phyloP scores from a whole-genome alignment of 2,888 invertebrate genomes.

The Heliconius sara region DNA sequence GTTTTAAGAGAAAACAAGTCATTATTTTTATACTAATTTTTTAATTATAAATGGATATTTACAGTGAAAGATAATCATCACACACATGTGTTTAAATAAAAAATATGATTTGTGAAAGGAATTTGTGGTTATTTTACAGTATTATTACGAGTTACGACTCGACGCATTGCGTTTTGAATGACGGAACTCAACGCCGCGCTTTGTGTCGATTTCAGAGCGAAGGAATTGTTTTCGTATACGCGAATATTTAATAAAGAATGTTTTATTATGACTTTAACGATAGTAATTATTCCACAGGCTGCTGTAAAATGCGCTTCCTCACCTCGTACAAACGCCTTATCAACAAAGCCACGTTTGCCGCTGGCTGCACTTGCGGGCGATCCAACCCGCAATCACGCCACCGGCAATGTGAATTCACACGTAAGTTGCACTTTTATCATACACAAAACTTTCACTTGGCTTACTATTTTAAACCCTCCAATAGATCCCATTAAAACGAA shows the following conservation, averaged over 20 bases:
- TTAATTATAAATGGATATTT: neutral
- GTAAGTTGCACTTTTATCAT: slow-evolving; percentile 61
- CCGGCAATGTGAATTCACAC: slow-evolving; percentile 81
- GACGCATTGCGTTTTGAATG: too few relatives aligned
- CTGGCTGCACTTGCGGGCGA: slow-evolving; percentile 75
- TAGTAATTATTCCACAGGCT: slow-evolving; percentile 62
- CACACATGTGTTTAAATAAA: neutral
- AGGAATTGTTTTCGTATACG: neutral
- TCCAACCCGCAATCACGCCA: slow-evolving; percentile 74
- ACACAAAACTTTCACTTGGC: slow-evolving; percentile 2
- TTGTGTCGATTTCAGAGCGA: too few relatives aligned
- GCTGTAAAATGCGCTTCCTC: slow-evolving; percentile 81
- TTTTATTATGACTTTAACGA: neutral
- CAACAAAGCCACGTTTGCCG: slow-evolving; percentile 77
- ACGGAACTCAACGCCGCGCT: too few relatives aligned
- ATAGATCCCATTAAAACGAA: slow-evolving; percentile 3
- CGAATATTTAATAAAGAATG: neutral
- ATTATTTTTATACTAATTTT: neutral
- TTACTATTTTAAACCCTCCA: slow-evolving; percentile 10
- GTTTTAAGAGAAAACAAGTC: slow-evolving; percentile 36
- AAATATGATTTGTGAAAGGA: neutral
- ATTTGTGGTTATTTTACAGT: neutral
- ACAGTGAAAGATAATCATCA: neutral
- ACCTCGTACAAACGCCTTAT: slow-evolving; percentile 79
- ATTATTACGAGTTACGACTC: too few relatives aligned